Evolutionary conservation across 2,888 invertebrate genomes (phyloP), one percentile per base, ranked within the genome.

Genomic region (Scrobipalpa atriplicella): DNA sequence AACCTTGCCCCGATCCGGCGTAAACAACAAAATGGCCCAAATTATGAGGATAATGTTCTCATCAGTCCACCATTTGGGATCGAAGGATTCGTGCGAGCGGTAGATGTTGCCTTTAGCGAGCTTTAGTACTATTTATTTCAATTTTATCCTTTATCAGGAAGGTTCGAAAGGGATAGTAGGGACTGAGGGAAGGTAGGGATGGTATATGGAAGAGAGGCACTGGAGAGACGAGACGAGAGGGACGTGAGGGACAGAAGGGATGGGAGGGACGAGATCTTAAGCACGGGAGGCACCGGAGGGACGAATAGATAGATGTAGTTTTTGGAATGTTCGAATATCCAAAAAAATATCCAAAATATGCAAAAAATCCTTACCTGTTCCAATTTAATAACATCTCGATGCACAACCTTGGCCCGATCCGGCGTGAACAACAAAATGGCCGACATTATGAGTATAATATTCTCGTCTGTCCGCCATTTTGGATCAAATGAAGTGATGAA

Each of bases 341-440:
- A n/a, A n/a, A n/a, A n/a, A n/a, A n/a, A n/a, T n/a, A n/a, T n/a
- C n/a, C n/a, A n/a, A 5, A 29, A 3, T 29, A 5, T 29, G 29
- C 29, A 29, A 11, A 18, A 29, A 11, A 18, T 51, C 13, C 36
- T n/a, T n/a, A 97, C 97, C 94, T 97, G 98, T 85, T 97, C 97
- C 67, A 97, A 85, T 86, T 96, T 95, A 70, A 98, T 96, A 62
- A 97, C 97, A 82, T 97, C 97, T 19, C 94, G 93, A 82, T 98
- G 98, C 73, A 97, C 95, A 18, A 98, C 95, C 75, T 95, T 94
- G 0, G 95, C 93, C 67, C 98, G 90, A 69, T 96, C 95, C 0
- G 99, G 98, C 65, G 97, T 95, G 86, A 99, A 99, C 62, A 99
- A 91, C 70, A 97, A 94, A 70, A 99, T 97, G 74, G 98, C 98